phyloP scores from a whole-genome alignment of 2,888 invertebrate genomes.

The Omphaloscelis lunosa region DNA sequence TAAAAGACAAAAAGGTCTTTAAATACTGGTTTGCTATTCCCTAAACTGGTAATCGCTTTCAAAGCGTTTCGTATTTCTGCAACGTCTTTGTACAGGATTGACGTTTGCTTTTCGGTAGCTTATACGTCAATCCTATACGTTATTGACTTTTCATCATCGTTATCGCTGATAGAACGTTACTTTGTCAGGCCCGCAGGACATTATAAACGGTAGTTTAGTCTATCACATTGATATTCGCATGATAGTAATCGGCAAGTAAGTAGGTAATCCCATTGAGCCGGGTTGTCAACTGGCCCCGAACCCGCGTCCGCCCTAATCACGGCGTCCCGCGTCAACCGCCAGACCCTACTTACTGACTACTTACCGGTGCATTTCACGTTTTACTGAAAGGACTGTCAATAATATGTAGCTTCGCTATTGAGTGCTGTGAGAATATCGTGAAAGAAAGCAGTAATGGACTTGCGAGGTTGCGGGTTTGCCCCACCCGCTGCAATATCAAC shows the following conservation, averaged over 20 bases:
- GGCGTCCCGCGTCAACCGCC: conserved; percentile 56
- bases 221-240: conserved; percentile 37
- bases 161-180: background rate
- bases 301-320: conserved; percentile 64
- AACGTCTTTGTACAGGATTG: background rate
- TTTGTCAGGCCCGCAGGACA: background rate
- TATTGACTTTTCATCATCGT: background rate
- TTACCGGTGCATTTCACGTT: conserved; percentile 55
- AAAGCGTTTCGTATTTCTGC: background rate
- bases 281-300: conserved; percentile 52
- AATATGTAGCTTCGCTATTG: conserved; percentile 11
- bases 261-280: conserved; percentile 55
- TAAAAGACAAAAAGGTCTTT: background rate
- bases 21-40: background rate
- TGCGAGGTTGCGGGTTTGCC: background rate
- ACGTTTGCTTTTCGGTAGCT: background rate
- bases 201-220: conserved; percentile 13
- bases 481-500: background rate
- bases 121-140: background rate
- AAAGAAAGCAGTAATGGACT: background rate
- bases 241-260: conserved; percentile 57
- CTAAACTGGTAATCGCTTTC: too few species aligned
- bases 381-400: conserved; percentile 43
- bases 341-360: conserved; percentile 49
- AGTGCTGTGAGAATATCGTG: conserved; percentile 12